Evolutionary conservation across 2,113 vertebrate species (phyloP).

Genomic region (Lipotes vexillifer): DNA sequence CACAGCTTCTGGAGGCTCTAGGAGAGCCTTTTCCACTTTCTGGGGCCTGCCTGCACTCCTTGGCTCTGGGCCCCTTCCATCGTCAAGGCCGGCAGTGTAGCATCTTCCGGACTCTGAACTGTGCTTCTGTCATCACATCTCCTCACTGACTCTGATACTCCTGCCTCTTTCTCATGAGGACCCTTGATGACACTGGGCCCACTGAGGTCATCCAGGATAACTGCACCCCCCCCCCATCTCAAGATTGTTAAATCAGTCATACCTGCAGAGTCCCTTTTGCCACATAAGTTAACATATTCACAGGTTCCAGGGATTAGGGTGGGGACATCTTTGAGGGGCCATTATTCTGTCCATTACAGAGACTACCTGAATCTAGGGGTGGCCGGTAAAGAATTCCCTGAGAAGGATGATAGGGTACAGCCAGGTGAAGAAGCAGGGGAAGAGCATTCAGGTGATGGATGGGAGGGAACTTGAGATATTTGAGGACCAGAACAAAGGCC

Average conservation of each 20-base stretch:
- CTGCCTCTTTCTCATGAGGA: not conserved
- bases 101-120: not conserved
- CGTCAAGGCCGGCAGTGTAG: not conserved
- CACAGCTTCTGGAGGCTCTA: not conserved
- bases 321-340: not conserved
- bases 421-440: not conserved
- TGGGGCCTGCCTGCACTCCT: not conserved
- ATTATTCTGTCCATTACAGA: not conserved
- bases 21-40: not conserved
- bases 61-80: not conserved
- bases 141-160: not conserved
- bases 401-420: not conserved
- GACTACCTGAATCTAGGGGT: not conserved
- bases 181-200: no score
- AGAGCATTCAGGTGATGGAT: not conserved
- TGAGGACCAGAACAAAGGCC: not conserved
- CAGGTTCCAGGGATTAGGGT: not conserved
- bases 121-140: not conserved
- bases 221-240: not conserved
- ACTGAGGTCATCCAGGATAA: not conserved
- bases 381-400: not conserved
- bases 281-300: not conserved
- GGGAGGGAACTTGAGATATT: not conserved
- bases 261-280: not conserved
- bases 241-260: not conserved